Conservation (phyloP, 2,888 invertebrate species). For the Cyaniris semiargus region DNA sequence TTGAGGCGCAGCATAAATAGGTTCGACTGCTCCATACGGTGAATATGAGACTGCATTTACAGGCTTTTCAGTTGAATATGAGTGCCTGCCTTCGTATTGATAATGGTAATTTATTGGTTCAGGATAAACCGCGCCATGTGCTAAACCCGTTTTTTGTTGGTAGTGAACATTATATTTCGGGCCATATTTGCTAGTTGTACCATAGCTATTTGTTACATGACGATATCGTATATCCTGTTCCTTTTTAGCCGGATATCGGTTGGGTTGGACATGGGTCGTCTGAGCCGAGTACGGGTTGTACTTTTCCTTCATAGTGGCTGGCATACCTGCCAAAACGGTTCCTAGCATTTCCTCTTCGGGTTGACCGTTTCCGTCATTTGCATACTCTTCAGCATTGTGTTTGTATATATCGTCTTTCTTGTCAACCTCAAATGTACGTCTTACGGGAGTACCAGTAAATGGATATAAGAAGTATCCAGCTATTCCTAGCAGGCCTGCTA, state of each 20-base stretch:
- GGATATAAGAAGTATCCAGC: conserved; percentile 90
- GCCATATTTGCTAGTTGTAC: conserved; percentile 63
- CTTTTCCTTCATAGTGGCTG: conserved; percentile 70
- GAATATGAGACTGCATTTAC: conserved; percentile 61
- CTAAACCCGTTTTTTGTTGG: conserved; percentile 74
- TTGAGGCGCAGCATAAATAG: conserved; percentile 70
- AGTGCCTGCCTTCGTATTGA: conserved; percentile 69
- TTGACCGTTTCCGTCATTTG: conserved; percentile 83
- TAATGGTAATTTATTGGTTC: conserved; percentile 66
- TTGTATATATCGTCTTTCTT: conserved; percentile 83
- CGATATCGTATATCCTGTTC: conserved; percentile 74
- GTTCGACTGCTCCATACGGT: conserved; percentile 66
- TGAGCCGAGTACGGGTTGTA: conserved; percentile 72
- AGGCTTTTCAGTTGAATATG: conserved; percentile 67
- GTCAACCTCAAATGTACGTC: conserved; percentile 84
- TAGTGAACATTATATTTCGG: conserved; percentile 68
- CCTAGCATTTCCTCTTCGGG: conserved; percentile 89
- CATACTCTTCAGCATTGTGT: conserved; percentile 85
- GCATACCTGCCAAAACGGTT: conserved; percentile 87
- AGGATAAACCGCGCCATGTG: conserved; percentile 72
- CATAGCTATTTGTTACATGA: conserved; percentile 65
- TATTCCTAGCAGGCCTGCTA: conserved; percentile 86
- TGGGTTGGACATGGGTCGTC: conserved; percentile 56
- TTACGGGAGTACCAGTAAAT: conserved; percentile 81
- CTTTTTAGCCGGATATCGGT: conserved; percentile 66